These are phyloP conservation scores for Hetaerina titia DNA, from an alignment of 2,888 invertebrate species.

Conservation along the genomic window DNA sequence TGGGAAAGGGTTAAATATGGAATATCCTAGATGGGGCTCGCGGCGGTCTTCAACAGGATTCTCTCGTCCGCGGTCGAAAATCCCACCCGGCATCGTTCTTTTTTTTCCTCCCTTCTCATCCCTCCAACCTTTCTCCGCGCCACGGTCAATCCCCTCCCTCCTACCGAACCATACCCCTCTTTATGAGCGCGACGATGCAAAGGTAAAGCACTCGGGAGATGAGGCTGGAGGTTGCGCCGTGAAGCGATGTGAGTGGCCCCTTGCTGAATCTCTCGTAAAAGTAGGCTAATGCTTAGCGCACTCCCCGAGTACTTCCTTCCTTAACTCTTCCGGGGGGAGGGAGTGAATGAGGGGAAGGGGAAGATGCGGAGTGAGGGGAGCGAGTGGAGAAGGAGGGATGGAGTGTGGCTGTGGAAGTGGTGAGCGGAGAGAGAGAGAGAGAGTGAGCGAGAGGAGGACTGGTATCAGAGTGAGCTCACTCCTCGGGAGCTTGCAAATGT, in stretches of 20 bases:
- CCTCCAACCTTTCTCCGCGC: background rate
- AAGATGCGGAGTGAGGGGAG: background rate
- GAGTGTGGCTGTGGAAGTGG: too few species aligned
- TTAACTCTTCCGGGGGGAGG: background rate
- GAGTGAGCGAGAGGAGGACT: background rate
- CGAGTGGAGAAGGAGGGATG: too few species aligned
- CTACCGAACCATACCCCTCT: background rate
- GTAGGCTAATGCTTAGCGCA: conserved; percentile 28
- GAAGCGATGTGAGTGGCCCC: background rate
- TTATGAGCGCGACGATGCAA: background rate
- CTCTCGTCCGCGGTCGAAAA: conserved; percentile 10
- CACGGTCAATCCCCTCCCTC: background rate
- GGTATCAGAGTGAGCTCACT: background rate
- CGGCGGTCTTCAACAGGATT: conserved; percentile 22
- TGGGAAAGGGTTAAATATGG: background rate
- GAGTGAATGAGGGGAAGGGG: background rate
- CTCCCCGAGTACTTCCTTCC: background rate
- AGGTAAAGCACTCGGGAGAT: conserved; percentile 3
- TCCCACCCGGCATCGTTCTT: background rate
- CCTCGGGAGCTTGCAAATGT: background rate
- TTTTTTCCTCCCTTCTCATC: background rate
- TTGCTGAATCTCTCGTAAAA: conserved; percentile 32
- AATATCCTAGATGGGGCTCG: background rate
- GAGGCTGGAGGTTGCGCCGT: background rate
- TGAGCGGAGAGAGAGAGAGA: background rate